These are phyloP conservation scores for Petrocephalus zakoni DNA, from an alignment of 2,113 vertebrate genomes.

Conservation along the genomic window DNA sequence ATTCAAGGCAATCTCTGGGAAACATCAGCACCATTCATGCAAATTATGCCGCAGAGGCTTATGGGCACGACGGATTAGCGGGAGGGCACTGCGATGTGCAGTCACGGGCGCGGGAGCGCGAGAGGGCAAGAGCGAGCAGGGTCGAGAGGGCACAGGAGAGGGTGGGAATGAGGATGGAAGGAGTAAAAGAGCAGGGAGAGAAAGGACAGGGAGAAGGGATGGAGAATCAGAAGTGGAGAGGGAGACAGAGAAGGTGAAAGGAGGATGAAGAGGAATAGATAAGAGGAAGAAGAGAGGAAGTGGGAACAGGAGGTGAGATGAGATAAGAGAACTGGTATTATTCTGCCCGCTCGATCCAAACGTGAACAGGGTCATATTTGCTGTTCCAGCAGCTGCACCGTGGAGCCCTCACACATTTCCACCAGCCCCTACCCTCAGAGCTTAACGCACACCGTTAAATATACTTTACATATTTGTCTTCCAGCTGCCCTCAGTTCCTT, in stretches of 20 bases:
- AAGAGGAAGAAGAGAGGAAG: background rate
- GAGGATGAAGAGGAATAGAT: background rate
- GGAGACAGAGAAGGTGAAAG: background rate
- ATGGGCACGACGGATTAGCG: conserved; percentile 22
- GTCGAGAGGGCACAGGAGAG: conserved; percentile 15
- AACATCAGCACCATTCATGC: conserved; percentile 46
- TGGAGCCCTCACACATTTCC: background rate
- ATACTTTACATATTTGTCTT: conserved; percentile 2
- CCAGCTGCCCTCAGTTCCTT: background rate
- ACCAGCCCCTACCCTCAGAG: background rate
- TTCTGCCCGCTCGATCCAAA: background rate
- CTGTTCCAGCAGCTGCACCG: background rate
- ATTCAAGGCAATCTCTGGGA: conserved; percentile 52
- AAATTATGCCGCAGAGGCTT: conserved; percentile 44
- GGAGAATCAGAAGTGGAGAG: background rate
- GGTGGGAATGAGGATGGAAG: background rate
- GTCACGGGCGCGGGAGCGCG: conserved; percentile 42
- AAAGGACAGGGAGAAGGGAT: background rate
- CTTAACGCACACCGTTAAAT: background rate
- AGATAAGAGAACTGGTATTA: background rate
- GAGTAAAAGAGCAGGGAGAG: background rate
- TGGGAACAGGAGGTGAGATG: background rate
- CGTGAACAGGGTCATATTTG: background rate
- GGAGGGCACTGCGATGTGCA: conserved; percentile 47
- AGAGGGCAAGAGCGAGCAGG: conserved; percentile 27